These are phyloP conservation scores for Campoplex nolae DNA, from an alignment of 2,888 invertebrate genomes.

Conservation along the genomic window DNA sequence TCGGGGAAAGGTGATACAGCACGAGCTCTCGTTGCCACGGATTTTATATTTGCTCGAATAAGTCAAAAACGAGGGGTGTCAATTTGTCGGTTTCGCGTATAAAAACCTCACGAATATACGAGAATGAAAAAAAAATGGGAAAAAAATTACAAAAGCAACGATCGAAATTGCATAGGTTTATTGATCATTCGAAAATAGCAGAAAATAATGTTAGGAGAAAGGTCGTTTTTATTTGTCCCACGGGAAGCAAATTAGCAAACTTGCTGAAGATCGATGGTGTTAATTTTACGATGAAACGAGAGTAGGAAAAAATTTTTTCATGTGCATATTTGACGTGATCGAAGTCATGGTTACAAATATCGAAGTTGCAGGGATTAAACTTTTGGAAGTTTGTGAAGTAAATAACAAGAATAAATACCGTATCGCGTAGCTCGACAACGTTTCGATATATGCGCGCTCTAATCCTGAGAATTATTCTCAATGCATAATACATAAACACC, in stretches of 20 bases:
- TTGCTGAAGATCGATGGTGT: neutral
- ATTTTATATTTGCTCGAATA: conserved; percentile 28
- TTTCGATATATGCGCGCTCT: neutral
- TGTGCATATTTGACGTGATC: neutral
- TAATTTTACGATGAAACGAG: neutral
- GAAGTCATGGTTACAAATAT: neutral
- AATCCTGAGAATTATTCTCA: conserved; percentile 61
- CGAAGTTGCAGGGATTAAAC: neutral
- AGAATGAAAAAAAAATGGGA: neutral
- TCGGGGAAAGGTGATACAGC: conserved; percentile 49
- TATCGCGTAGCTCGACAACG: neutral
- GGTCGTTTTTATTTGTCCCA: neutral
- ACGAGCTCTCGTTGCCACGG: conserved; percentile 7
- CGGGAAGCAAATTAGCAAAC: neutral
- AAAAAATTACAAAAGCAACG: neutral
- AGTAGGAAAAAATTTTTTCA: neutral
- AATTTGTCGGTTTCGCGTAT: conserved; percentile 22
- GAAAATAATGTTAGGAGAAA: neutral
- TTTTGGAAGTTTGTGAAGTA: neutral
- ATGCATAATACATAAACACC: conserved; percentile 57
- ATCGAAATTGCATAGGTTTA: neutral
- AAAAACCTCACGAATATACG: neutral
- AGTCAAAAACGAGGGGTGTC: conserved; percentile 1
- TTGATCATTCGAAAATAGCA: neutral
- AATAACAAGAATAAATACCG: neutral